Evolutionary conservation across 2,113 vertebrate species (phyloP), one percentile per base, ranked within the genome.

Genomic region (Xiphophorus couchianus): DNA sequence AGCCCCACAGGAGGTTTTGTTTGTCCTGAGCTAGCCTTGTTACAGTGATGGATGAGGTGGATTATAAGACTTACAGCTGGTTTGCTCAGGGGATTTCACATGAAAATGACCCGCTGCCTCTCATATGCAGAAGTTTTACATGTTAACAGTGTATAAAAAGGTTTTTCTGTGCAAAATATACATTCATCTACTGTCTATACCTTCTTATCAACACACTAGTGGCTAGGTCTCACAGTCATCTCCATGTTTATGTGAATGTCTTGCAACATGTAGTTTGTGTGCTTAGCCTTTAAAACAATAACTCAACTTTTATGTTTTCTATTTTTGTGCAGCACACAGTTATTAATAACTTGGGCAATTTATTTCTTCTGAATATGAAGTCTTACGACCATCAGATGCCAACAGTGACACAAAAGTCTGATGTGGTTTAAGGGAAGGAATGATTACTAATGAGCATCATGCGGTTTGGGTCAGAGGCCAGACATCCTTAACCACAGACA

Each of bases 21-120:
- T 58, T 25, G 60, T 69, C n/a, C 71, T 86, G 86, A 58, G 44
- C 88, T 78, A 4, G 27, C 60, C 82, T 83, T 76, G 71, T 82
- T 66, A 5, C 62, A 62, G 44, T 90, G 90, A 92, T 90, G 88
- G 80, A 93, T 90, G 86, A 83, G 79, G 72, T 51, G 81, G 86
- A 92, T 92, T 91, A 92, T 64, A 67, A 73, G 88, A 88, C 90
- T 90, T 84, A 85, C 51, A 48, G 73, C 75, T 88, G 88, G 88
- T 90, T 90, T 89, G 84, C 75, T 76, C 66, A 33, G 66, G 64
- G 73, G 69, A 78, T 74, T 73, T 60, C 66, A 66, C 25, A 75
- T 64, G 64, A 77, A 73, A 62, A 69, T 62, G 62, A 75, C 62
- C 71, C 79, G 35, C 62, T 82, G 76, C 62, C 48, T 73, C 66